Base-by-base conservation (phyloP, 2,888 invertebrate genomes). In the Lissocephala sabroskyi region DNA sequence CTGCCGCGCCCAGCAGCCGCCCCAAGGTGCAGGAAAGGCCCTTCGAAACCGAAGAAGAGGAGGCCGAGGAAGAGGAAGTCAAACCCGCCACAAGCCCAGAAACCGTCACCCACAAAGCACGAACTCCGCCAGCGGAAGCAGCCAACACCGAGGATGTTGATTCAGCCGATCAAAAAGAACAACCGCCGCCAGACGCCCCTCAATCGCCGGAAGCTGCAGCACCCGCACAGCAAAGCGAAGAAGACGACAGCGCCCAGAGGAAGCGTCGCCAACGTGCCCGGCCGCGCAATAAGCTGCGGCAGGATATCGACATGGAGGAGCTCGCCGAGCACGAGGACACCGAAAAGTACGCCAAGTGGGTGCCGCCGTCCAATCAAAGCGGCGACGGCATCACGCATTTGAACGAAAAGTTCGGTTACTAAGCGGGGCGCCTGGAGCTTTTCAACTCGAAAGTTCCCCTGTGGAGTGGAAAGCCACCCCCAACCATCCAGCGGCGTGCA, bases 351-450 rank as follows among this genome's bases (percentile, higher is more conserved):
- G 90, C 89, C 6, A 89, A 89, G 75, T 94, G 95, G 94, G 83
- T 92, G 32, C 94, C 94, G 2, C 94, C 94, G 1, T 68, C 84
- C 60, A 87, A 88, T 76, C 94, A 94, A 84, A 87, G 87, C 36
- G 93, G 93, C 1, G 94, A 94, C 84, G 94, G 94, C 3, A 87
- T 88, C 63, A 94, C 93, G 1, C 87, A 86, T 65, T 86, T 94
- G 29, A 94, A 94, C 84, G 90, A 91, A 29, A 93, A 92, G 84
- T 90, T 87, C 80, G 93, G 93, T 13, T 94, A 94, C 82, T 94
- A 83, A 87, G 9, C 3, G 6, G 16, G 33, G 13, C 11, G 13
- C 1, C 23, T 1, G 2, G 11, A 57, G 59, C 57, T 57, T 57
- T 58, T 43, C 59, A 58, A 52, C 39, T 10, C 10, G 37, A n/a